Evolutionary conservation across 2,888 invertebrate species (phyloP).

Genomic region (Ctenicera cuprea): DNA sequence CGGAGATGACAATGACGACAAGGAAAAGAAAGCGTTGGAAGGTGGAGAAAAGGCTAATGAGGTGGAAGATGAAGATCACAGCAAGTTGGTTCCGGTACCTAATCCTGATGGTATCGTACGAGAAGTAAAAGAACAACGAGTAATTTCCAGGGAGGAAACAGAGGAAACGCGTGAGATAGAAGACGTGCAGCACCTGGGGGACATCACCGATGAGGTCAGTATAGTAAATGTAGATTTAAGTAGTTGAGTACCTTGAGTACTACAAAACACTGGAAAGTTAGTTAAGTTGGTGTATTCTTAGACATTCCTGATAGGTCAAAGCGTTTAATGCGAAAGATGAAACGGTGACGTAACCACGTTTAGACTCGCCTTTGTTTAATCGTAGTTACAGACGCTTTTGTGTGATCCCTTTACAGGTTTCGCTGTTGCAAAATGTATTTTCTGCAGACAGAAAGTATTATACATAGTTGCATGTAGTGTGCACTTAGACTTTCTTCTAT

Average conservation of each 20-base stretch:
- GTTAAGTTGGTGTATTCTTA: neutral
- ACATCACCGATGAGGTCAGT: conserved; percentile 91
- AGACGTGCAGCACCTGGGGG: conserved; percentile 88
- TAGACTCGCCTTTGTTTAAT: conserved; percentile 19
- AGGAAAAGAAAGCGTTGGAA: conserved; percentile 62
- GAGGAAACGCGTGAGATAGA: conserved; percentile 90
- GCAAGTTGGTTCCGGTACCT: conserved; percentile 76
- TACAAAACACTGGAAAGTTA: conserved; percentile 24
- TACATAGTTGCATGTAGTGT: conserved; percentile 6
- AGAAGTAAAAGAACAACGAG: conserved; percentile 86
- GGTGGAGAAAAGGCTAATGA: conserved; percentile 54
- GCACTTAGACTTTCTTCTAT: conserved; percentile 2
- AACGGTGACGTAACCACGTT: conserved; percentile 30
- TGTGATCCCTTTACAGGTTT: neutral
- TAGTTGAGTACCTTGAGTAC: neutral
- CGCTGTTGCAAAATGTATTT: neutral
- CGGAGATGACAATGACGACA: conserved; percentile 67
- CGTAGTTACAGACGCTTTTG: conserved; percentile 8
- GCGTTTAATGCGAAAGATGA: conserved; percentile 32
- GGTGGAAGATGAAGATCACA: conserved; percentile 62
- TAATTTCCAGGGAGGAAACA: conserved; percentile 88
- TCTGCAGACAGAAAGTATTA: neutral
- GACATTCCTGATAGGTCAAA: conserved; percentile 44
- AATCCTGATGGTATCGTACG: conserved; percentile 86
- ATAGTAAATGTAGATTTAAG: neutral